Evolutionary conservation across 1,140 invertebrate genomes (phyloP), one percentile per base, ranked within the genome.

Genomic region (Drosophila truncata): DNA sequence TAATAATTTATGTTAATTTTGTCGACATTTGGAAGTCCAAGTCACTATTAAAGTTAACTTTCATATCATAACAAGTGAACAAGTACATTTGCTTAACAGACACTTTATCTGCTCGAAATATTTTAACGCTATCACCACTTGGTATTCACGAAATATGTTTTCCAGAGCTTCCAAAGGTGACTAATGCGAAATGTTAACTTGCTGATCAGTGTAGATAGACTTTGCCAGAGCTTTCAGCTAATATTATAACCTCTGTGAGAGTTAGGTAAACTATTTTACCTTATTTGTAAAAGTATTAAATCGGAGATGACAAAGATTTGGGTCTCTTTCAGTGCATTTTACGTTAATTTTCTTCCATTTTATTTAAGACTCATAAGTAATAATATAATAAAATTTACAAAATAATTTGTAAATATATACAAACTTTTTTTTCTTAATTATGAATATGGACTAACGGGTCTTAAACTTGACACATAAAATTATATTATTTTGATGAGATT

Each of bases 221-320:
- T 59, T 60, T 31, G 16, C 23, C 1, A n/a, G 8, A 64, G 62
- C 62, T 64, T 64, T 64, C 7, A 61, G 55, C 27, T 18, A 23
- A 41, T 42, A 61, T 39, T 31, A 20, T 3, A 61, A 61, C 61
- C 61, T 18, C 41, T 18, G 9, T 49, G 2, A 29, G 16, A 11
- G 10, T 50, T 14, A 23, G 23, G 29, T 23, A 6, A 54, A 0
- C 13, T 23, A 16, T 13, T 16, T 54, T 16, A 23, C 13, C 31
- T 23, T 54, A 54, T 54, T 14, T 23, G 31, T n/a, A 16, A 35
- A 35, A 23, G 8, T 54, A 6, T 7, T 16, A 23, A 11, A 29
- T 16, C n/a, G 29, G 13, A 16, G 4, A 13, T 35, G 2, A 54
- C 20, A 35, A 29, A 29, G 27, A 14, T 18, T 11, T 47, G 3